Evolutionary conservation across 1,140 invertebrate species (phyloP), one percentile per base, ranked within the genome.

Genomic region (Drosophila auraria): DNA sequence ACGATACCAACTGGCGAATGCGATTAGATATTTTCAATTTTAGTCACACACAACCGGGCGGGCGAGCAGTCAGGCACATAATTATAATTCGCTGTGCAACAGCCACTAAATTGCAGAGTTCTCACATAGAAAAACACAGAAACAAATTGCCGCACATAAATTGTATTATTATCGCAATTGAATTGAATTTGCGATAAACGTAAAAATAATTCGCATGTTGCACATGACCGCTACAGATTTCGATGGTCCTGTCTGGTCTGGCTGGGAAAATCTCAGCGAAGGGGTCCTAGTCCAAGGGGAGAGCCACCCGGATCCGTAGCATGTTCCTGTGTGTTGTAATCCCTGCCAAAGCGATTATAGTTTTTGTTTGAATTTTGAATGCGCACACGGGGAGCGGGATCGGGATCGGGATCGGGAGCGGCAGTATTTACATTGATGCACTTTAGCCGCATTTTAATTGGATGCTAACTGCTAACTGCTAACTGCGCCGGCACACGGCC

Each of bases 161-260:
- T 84, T 89, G 68, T 78, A 83, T 89, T 78, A 89, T 81, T 84
- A 84, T 89, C 84, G 73, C 84, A 79, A 87, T 89, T 70, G 84
- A 78, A 87, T 75, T 87, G 68, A 77, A 84, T 83, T 81, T 66
- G 69, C 56, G 81, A 89, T 89, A 89, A 89, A 89, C 59, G 64
- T 63, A 51, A 54, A 77, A 74, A 74, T 87, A 83, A 80, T 87
- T 82, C 71, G 65, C 75, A 79, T 79, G 82, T 66, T 66, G 75
- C 71, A 72, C 71, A 82, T 75, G 79, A 82, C 77, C 82, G 40
- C 77, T 66, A 25, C 61, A 38, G 47, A 51, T 82, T 65, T 54
- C 53, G 30, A 53, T 78, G 65, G 59, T 8, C 47, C 47, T 20
- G 51, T 17, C 12, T 42, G 40, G 40, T 36, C 38, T 20, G 44